Base-by-base conservation (phyloP, 2,888 invertebrate species). In the Sipha maydis region DNA sequence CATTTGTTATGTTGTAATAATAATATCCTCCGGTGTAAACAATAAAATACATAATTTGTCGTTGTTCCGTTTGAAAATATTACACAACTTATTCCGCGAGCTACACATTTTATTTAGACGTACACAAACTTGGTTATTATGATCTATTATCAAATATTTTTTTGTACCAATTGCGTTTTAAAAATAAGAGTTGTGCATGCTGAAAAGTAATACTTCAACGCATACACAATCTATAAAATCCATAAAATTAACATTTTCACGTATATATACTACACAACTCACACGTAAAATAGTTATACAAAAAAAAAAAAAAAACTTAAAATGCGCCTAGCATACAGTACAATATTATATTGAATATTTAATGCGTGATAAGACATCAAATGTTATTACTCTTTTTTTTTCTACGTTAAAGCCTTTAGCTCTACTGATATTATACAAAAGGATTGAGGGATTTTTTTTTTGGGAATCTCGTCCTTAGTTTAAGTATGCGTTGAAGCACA, bases 321-420 rank as follows among this genome's bases (percentile, higher is more conserved):
- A 61, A 61, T 61, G 25, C 61, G 25, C 61, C 61, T 1, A 3
- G 21, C 71, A 31, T 28, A 69, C 69, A 1, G 69, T 69, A 69
- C 11, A 61, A 61, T 61, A 61, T 61, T 61, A 71, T 71, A 71
- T 71, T 71, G 71, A 71, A 71, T 71, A 71, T 71, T 71, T 71
- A 71, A 71, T 28, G 71, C 5, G 71, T 21, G 31, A 61, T 31
- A 31, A 28, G 31, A 31, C 71, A 31, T 71, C 71, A 71, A 71
- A 71, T 31, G 31, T 71, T 71, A 71, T 71, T 71, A 31, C 31
- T 31, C 71, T 71, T 71, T 71, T 25, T 67, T 25, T 71, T 28
- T 28, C 71, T 71, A 31, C 28, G 71, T 17, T 71, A 31, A 71
- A 71, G 11, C 71, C 71, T 71, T 31, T 17, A 71, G 21, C 14